Conservation (phyloP, 2,797 vertebrate genomes). For the Gymnothorax javanicus region DNA sequence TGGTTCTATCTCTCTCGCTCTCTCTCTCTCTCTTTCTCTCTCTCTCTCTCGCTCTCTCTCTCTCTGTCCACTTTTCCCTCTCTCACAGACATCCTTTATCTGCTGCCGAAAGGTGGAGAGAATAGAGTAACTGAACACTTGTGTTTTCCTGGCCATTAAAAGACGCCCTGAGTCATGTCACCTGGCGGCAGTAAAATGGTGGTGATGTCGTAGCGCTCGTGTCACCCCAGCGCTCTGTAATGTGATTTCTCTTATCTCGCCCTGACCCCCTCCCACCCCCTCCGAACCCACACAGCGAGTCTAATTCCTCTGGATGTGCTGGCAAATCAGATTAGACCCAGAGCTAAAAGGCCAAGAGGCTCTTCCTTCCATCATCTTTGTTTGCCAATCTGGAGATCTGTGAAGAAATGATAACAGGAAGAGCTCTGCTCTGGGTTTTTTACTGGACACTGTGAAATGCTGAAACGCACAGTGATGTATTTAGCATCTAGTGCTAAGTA, state of each 20-base stretch:
- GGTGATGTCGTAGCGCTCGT: background rate
- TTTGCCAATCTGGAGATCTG: background rate
- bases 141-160: background rate
- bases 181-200: background rate
- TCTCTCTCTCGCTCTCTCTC: background rate
- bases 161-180: background rate
- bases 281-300: background rate
- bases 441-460: background rate
- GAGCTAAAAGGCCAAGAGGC: background rate
- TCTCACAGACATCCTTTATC: background rate
- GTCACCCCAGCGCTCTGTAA: background rate
- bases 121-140: background rate
- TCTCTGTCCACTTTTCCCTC: background rate
- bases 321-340: background rate
- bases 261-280: background rate
- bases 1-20: background rate
- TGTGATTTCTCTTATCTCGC: constrained; percentile 2
- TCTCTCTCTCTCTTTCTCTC: background rate
- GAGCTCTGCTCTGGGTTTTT: background rate
- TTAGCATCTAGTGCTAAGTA: background rate
- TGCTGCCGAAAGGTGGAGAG: background rate
- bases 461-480: background rate
- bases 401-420: background rate
- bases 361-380: background rate
- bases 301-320: background rate